These are phyloP conservation scores for Lepeophtheirus salmonis DNA, from an alignment of 1,140 invertebrate species.

Conservation along the genomic window DNA sequence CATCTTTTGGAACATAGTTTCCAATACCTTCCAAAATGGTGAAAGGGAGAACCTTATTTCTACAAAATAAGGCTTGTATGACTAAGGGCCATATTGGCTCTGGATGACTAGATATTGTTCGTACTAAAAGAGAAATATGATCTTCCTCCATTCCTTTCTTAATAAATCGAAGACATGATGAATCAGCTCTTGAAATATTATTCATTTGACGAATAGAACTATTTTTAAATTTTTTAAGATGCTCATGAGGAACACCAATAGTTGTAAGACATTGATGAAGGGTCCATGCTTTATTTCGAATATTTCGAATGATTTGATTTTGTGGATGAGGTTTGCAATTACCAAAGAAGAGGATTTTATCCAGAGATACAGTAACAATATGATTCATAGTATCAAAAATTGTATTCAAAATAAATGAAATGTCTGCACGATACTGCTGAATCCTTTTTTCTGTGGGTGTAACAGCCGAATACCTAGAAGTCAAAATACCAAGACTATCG, in stretches of 20 bases:
- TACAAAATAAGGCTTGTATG: not conserved
- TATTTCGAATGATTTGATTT: not conserved
- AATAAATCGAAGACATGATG: not conserved
- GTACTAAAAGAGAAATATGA: not conserved
- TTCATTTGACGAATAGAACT: not conserved
- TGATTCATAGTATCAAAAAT: not conserved
- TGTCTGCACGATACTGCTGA: slow-evolving; percentile 5
- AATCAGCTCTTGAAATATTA: not conserved
- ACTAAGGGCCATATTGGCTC: slow-evolving; percentile 8
- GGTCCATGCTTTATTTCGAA: slow-evolving; percentile 1
- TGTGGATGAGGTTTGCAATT: not conserved
- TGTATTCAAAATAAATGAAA: not conserved
- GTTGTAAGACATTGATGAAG: not conserved
- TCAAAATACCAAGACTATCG: not conserved
- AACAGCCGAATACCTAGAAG: not conserved
- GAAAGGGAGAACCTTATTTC: slow-evolving; percentile 7
- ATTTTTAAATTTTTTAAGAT: not conserved
- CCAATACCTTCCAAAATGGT: not conserved
- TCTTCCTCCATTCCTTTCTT: not conserved
- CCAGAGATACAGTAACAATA: not conserved
- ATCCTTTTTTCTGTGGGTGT: not conserved
- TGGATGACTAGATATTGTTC: not conserved
- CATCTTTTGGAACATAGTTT: not conserved
- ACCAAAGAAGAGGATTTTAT: not conserved
- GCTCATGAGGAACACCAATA: not conserved